These are phyloP conservation scores for Drusus annulatus DNA, from an alignment of 1,140 invertebrate genomes.

Conservation along the genomic window DNA sequence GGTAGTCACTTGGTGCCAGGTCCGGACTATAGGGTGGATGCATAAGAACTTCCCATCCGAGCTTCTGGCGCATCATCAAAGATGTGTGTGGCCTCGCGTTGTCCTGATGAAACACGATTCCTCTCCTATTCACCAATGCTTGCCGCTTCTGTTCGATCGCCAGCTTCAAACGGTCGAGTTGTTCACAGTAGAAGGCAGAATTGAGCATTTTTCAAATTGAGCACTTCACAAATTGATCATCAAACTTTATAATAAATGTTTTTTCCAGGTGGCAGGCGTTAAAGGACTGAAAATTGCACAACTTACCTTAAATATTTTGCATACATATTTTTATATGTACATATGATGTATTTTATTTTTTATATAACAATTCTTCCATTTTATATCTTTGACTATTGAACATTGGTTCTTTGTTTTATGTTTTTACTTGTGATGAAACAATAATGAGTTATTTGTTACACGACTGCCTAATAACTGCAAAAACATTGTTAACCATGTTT, in stretches of 20 bases:
- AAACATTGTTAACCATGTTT: too few relatives aligned
- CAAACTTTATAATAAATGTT: background rate
- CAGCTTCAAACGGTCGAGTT: conserved; percentile 9
- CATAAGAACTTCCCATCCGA: conserved; percentile 25
- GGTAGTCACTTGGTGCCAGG: conserved; percentile 24
- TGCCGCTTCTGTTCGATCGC: conserved; percentile 9
- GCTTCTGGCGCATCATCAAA: conserved; percentile 22
- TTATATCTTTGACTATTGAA: too few relatives aligned
- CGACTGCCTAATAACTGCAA: too few relatives aligned
- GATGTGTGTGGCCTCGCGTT: conserved; percentile 1
- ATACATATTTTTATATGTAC: too few relatives aligned
- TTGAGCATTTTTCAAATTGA: too few relatives aligned
- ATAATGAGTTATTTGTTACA: too few relatives aligned
- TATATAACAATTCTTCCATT: too few relatives aligned
- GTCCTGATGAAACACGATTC: conserved; percentile 9
- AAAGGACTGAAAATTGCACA: background rate
- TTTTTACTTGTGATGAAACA: too few relatives aligned
- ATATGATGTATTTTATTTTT: too few relatives aligned
- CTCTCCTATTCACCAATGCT: conserved; percentile 24
- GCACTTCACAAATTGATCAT: too few relatives aligned
- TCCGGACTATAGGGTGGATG: conserved; percentile 20
- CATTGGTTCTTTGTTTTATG: too few relatives aligned
- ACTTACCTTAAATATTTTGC: background rate
- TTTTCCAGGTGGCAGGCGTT: conserved; percentile 12
- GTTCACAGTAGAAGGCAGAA: too few relatives aligned